Evolutionary conservation across 2,888 invertebrate species (phyloP), one percentile per base, ranked within the genome.

Genomic region (Frankliniella fusca): DNA sequence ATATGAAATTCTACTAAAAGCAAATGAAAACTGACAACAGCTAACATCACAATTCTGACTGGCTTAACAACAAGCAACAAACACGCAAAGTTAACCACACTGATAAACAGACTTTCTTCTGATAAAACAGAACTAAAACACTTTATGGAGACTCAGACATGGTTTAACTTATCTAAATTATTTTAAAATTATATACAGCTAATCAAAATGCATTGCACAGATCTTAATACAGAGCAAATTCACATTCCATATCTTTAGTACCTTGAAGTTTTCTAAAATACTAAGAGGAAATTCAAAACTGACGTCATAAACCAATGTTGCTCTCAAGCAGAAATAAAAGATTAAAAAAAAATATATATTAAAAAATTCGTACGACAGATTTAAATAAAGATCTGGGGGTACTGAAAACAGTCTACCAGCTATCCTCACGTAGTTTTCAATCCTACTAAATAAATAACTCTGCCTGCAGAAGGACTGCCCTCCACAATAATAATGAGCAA

Each of bases 21-120:
- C 38, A 38, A 38, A 38, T 38, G 38, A 76, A 27, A 76, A 76
- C 23, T 76, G 27, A 76, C 70, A 23, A 76, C 27, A 27, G 70
- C 70, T 76, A 76, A 76, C 70, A 76, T 76, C 23, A 70, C 70
- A 70, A 76, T 61, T 61, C 18, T 76, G 70, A 76, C 70, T 76
- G 70, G 70, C 70, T 76, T 27, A 70, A 70, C 23, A 23, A 23
- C 70, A 70, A 70, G 23, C 70, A 76, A 23, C 70, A 76, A 54
- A 54, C 54, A 54, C 54, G 15, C 54, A 54, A 27, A 76, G 27
- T 12, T 27, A 61, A 61, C 18, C 15, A 61, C 61, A 18, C 61
- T n/a, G n/a, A 61, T 15, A 61, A 10, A 7, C 11, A 61, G 8
- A 15, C 61, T 61, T 18, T 20, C 61, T 61, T 61, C 61, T 76